phyloP scores from a whole-genome alignment of 2,797 vertebrate genomes.

The Labroides dimidiatus region DNA sequence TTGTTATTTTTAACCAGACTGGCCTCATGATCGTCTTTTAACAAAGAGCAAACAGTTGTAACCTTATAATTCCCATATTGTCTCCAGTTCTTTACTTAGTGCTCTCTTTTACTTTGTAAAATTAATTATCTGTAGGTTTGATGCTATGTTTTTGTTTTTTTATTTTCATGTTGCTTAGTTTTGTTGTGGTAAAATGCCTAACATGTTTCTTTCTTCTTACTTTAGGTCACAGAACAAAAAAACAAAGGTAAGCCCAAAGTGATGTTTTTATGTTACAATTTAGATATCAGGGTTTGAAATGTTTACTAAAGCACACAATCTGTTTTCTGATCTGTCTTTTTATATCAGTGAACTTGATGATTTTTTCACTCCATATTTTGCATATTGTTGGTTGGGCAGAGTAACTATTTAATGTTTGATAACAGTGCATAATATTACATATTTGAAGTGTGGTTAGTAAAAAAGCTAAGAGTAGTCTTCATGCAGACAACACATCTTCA shows the following conservation, averaged over 20 bases:
- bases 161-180: no score
- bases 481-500: neutral
- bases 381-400: no score
- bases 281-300: neutral
- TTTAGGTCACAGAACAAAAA: slow-evolving; percentile 99
- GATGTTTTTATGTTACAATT: neutral
- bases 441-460: neutral
- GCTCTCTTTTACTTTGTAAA: no score
- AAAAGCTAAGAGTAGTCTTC: neutral
- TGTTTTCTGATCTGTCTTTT: neutral
- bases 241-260: slow-evolving; percentile 93
- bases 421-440: neutral
- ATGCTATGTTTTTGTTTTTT: no score
- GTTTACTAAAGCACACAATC: neutral
- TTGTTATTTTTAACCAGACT: no score
- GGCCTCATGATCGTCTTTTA: no score
- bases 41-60: neutral
- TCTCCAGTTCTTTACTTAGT: neutral
- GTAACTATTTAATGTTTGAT: neutral
- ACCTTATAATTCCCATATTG: neutral
- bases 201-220: slow-evolving; percentile 66
- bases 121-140: no score
- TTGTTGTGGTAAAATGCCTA: neutral
- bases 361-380: no score
- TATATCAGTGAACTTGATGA: neutral